Evolutionary conservation across 2,888 invertebrate genomes (phyloP).

Genomic region (Empis livida): DNA sequence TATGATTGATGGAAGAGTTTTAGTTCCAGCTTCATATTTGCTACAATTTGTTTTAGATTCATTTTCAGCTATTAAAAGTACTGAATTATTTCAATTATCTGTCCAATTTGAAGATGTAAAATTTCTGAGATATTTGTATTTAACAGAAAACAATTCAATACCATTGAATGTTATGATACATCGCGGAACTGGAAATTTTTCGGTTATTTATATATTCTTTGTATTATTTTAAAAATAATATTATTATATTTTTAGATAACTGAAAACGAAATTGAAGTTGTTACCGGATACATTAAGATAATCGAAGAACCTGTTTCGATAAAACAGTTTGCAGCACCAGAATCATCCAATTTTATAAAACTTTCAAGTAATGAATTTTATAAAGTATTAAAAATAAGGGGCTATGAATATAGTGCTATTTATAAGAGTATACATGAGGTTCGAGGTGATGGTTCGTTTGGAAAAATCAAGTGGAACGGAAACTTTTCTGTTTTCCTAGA

Average conservation of each 20-base stretch:
- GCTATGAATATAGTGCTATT: slow-evolving; percentile 41
- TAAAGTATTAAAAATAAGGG: slow-evolving; percentile 51
- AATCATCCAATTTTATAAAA: slow-evolving; percentile 11
- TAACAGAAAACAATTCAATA: slow-evolving; percentile 47
- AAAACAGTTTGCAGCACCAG: slow-evolving; percentile 32
- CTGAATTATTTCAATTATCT: slow-evolving; percentile 41
- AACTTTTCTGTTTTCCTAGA: slow-evolving; percentile 81
- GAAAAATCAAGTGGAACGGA: slow-evolving; percentile 47
- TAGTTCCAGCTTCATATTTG: slow-evolving; percentile 68
- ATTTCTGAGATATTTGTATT: slow-evolving; percentile 64
- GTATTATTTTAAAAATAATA: background rate
- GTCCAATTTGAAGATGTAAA: slow-evolving; percentile 70
- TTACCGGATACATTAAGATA: slow-evolving; percentile 44
- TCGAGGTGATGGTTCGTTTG: slow-evolving; percentile 17
- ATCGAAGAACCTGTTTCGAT: slow-evolving; percentile 11
- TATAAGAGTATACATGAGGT: slow-evolving; percentile 18
- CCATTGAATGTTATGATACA: slow-evolving; percentile 40
- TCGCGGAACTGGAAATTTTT: slow-evolving; percentile 41
- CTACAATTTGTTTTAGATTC: slow-evolving; percentile 41
- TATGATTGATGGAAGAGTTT: slow-evolving; percentile 62
- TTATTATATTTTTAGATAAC: slow-evolving; percentile 36
- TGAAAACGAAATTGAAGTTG: slow-evolving; percentile 50
- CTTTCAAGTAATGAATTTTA: slow-evolving; percentile 49
- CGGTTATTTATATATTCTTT: slow-evolving; percentile 24
- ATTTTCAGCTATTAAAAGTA: background rate